These are phyloP conservation scores for Hippopotamus amphibius DNA, from an alignment of 2,113 vertebrate genomes.

Conservation along the genomic window DNA sequence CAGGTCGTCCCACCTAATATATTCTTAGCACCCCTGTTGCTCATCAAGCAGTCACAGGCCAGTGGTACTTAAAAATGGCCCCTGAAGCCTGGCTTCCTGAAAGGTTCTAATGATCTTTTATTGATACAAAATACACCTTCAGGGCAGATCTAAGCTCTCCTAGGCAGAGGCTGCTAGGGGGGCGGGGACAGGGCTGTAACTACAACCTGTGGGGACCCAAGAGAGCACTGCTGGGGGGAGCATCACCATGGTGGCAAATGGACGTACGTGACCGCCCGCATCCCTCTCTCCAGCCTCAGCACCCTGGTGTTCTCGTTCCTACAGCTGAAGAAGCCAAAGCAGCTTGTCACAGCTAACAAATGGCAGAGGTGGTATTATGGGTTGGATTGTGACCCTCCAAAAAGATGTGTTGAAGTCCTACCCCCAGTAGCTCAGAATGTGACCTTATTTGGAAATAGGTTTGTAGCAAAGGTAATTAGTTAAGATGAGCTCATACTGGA, in stretches of 20 bases:
- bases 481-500: neutral
- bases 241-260: neutral
- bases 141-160: neutral
- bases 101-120: neutral
- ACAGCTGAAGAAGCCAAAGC: neutral
- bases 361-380: neutral
- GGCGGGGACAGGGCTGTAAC: neutral
- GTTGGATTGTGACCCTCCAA: neutral
- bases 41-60: neutral
- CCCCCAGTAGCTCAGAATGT: neutral
- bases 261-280: accelerated
- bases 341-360: neutral
- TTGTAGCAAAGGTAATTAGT: neutral
- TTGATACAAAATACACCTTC: neutral
- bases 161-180: neutral
- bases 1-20: neutral
- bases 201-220: neutral
- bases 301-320: neutral
- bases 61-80: neutral
- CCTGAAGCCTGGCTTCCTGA: neutral
- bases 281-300: neutral
- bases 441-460: neutral
- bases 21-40: neutral
- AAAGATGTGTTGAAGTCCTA: neutral
- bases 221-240: neutral